These are phyloP conservation scores for Macropis europaea DNA, from an alignment of 2,888 invertebrate species.

Conservation along the genomic window DNA sequence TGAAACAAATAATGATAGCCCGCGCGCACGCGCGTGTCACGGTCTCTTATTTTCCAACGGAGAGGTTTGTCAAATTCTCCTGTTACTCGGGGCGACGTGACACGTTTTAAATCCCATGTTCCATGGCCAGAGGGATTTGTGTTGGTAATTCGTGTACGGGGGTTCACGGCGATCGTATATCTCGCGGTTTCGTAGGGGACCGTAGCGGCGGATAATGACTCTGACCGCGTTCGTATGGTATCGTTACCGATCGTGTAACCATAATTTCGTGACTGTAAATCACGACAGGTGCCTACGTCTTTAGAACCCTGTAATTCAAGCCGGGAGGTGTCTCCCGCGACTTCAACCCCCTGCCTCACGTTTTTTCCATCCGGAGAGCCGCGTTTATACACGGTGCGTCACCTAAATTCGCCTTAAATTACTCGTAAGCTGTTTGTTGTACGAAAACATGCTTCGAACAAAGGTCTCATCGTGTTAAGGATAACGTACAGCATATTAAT, in stretches of 20 bases:
- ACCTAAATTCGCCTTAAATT: no score
- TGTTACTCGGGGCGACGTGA: conserved; percentile 21
- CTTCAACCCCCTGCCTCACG: neutral
- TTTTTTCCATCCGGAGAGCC: conserved; percentile 25
- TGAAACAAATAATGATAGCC: conserved; percentile 12
- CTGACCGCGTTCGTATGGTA: conserved; percentile 43
- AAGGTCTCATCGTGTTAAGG: no score
- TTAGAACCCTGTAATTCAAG: conserved; percentile 64
- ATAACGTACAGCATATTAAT: no score
- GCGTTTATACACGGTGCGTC: conserved; percentile 49
- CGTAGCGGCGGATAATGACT: conserved; percentile 52
- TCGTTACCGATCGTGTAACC: conserved; percentile 64
- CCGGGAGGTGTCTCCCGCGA: conserved; percentile 48
- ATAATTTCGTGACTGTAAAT: conserved; percentile 67
- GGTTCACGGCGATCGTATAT: conserved; percentile 61
- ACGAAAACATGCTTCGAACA: no score
- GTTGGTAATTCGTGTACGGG: conserved; percentile 41
- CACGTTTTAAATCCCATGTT: conserved; percentile 24
- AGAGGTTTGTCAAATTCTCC: conserved; percentile 17
- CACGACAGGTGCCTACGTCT: conserved; percentile 65
- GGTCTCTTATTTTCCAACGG: conserved; percentile 2
- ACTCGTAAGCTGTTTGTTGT: no score
- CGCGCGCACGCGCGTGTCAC: neutral
- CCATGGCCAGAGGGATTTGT: conserved; percentile 6
- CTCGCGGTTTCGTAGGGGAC: conserved; percentile 57